These are phyloP conservation scores for Ectropis grisescens DNA, from an alignment of 1,140 invertebrate genomes.

Conservation along the genomic window DNA sequence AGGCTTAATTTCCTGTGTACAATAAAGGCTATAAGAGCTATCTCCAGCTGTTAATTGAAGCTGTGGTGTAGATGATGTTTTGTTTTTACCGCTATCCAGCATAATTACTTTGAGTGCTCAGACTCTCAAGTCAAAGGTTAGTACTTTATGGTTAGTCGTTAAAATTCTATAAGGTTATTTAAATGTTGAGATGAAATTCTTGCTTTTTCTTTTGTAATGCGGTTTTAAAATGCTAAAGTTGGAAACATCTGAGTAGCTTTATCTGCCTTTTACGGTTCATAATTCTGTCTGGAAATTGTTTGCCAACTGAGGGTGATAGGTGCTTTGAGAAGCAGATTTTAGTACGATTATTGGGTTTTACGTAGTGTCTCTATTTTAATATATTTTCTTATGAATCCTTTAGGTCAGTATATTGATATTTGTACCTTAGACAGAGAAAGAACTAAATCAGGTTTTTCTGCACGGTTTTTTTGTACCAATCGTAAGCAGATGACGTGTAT, in stretches of 20 bases:
- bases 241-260: slow-evolving; percentile 3
- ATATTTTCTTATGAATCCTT: too few species aligned
- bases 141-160: slow-evolving; percentile 30
- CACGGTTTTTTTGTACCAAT: too few species aligned
- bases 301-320: too few species aligned
- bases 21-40: slow-evolving; percentile 9
- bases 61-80: too few species aligned
- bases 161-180: slow-evolving; percentile 36
- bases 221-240: slow-evolving; percentile 3
- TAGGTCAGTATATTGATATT: too few species aligned
- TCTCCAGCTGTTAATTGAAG: slow-evolving; percentile 25
- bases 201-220: slow-evolving; percentile 10
- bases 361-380: too few species aligned
- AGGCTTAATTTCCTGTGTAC: slow-evolving; percentile 35
- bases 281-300: slow-evolving; percentile 1
- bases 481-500: too few species aligned
- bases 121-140: slow-evolving; percentile 22
- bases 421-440: too few species aligned
- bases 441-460: too few species aligned
- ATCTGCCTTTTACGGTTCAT: slow-evolving; percentile 2
- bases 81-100: slow-evolving; percentile 9
- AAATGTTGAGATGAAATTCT: slow-evolving; percentile 17
- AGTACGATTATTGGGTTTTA: too few species aligned
- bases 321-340: too few species aligned
- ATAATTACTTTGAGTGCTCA: slow-evolving; percentile 35